phyloP scores from a whole-genome alignment of 1,140 invertebrate genomes.

The Papilio polytes region DNA sequence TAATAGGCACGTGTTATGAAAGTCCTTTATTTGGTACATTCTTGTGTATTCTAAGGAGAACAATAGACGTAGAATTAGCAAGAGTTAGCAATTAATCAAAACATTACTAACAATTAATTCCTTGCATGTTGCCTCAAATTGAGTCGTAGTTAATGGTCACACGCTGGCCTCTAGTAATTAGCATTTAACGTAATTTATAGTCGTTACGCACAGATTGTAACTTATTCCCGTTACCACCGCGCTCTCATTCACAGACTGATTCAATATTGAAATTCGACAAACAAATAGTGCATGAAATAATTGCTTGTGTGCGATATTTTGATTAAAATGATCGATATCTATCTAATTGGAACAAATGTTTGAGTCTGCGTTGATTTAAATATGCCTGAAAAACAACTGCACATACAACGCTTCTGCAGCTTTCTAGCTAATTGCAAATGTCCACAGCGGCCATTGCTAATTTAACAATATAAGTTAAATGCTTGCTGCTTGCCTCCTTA shows the following conservation, averaged over 20 bases:
- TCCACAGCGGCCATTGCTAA: not conserved
- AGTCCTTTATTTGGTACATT: not conserved
- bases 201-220: slow-evolving; percentile 25
- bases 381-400: slow-evolving; percentile 28
- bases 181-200: slow-evolving; percentile 29
- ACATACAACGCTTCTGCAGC: not conserved
- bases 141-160: slow-evolving; percentile 23
- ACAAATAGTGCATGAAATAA: slow-evolving; percentile 22
- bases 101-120: slow-evolving; percentile 26
- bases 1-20: not conserved
- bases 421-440: not conserved
- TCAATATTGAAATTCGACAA: slow-evolving; percentile 26
- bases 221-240: slow-evolving; percentile 1
- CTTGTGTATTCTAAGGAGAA: not conserved
- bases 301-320: slow-evolving; percentile 14
- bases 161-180: slow-evolving; percentile 24
- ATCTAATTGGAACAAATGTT: slow-evolving; percentile 22
- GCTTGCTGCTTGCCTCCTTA: not conserved
- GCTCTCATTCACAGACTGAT: not conserved
- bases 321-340: slow-evolving; percentile 18
- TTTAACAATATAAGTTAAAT: not conserved
- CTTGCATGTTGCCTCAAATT: slow-evolving; percentile 15
- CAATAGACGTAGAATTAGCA: not conserved
- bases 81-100: slow-evolving; percentile 6
- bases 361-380: slow-evolving; percentile 4